Percentiles rank a stretch among this genome's conserved stretches.
phyloP scores from a whole-genome alignment of 2,797 vertebrate species.

The Notoglanidium macrostoma region DNA sequence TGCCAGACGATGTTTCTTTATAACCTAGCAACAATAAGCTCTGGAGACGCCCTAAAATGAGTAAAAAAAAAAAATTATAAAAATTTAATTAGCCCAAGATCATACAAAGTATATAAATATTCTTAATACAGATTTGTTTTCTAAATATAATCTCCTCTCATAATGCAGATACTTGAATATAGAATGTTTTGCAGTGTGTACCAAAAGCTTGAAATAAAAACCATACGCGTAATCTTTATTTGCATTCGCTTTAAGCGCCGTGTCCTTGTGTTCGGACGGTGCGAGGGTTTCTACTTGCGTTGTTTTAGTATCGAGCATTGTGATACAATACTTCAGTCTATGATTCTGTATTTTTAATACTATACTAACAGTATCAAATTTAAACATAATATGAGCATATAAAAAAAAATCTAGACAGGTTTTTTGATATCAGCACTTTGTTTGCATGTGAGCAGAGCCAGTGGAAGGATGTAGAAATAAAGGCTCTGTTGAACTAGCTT shows the following conservation, averaged over 20 bases:
- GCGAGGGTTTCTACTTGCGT: background rate
- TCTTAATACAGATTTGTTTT: background rate
- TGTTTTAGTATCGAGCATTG: background rate
- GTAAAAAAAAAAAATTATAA: no score
- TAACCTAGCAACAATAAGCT: no score
- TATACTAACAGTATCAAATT: background rate
- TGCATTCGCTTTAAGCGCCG: background rate
- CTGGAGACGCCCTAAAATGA: no score
- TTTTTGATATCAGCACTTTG: no score
- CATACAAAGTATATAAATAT: background rate
- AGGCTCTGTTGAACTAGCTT: slow-evolving; percentile 20
- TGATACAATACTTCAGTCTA: background rate
- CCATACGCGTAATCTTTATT: background rate
- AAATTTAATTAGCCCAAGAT: no score
- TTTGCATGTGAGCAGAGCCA: background rate
- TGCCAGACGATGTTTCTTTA: no score
- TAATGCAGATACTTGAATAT: background rate
- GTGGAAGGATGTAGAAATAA: background rate
- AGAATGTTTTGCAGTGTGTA: background rate
- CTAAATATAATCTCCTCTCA: background rate
- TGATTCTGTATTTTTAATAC: background rate
- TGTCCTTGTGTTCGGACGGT: background rate
- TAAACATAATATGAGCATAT: background rate
- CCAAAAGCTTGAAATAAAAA: background rate
- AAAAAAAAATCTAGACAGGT: no score